Conservation (phyloP, 2,888 invertebrate genomes). For the Lasius fuliginosus region DNA sequence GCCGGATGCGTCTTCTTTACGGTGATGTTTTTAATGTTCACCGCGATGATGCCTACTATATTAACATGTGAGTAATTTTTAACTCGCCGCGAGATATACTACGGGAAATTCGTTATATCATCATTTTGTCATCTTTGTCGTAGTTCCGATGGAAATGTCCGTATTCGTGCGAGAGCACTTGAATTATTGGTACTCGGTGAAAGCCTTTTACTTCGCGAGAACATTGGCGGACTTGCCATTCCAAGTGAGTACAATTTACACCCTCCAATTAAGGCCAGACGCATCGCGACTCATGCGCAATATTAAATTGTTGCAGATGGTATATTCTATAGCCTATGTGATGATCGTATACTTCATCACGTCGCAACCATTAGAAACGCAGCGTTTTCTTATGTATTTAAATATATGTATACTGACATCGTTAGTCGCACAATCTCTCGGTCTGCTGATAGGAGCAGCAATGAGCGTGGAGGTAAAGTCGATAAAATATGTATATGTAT, state of each 20-base stretch:
- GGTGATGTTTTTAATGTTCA: slow-evolving; percentile 98
- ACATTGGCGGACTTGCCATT: slow-evolving; percentile 98
- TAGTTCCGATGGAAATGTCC: slow-evolving; percentile 98
- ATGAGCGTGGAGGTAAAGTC: slow-evolving; percentile 92
- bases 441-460: slow-evolving; percentile 96
- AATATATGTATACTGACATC: slow-evolving; percentile 93
- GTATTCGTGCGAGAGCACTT: slow-evolving; percentile 98
- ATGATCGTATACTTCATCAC: slow-evolving; percentile 98
- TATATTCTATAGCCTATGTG: slow-evolving; percentile 84
- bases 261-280: background rate
- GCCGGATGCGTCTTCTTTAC: slow-evolving; percentile 98
- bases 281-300: slow-evolving; percentile 8
- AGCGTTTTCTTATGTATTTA: slow-evolving; percentile 93
- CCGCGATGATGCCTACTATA: slow-evolving; percentile 99
- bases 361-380: slow-evolving; percentile 96
- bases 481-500: background rate
- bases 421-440: slow-evolving; percentile 96
- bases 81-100: background rate
- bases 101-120: background rate
- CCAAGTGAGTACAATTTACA: slow-evolving; percentile 89
- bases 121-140: slow-evolving; percentile 77
- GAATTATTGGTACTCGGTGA: slow-evolving; percentile 98
- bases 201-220: slow-evolving; percentile 98
- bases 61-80: slow-evolving; percentile 94
- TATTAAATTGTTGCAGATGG: slow-evolving; percentile 80